Percentiles rank a stretch among this genome's conserved stretches.
These are phyloP conservation scores for Eurytoma californica DNA, from an alignment of 2,888 invertebrate genomes.

Conservation along the genomic window DNA sequence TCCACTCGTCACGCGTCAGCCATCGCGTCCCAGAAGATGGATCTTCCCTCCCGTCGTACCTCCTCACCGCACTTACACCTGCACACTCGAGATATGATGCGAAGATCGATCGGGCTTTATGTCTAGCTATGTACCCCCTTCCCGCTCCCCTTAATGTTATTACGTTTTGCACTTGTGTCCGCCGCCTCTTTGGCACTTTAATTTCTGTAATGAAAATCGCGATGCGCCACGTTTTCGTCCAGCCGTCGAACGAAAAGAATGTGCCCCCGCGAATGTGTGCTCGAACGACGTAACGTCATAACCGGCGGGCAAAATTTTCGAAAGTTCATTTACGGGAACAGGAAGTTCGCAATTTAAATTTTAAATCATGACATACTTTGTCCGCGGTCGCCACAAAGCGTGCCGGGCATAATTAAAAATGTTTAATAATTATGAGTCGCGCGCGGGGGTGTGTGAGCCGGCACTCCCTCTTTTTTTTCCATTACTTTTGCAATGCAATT, in stretches of 20 bases:
- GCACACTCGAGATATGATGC: slow-evolving; percentile 23
- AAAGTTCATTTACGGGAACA: slow-evolving; percentile 8
- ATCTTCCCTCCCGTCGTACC: slow-evolving; percentile 19
- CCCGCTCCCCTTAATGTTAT: slow-evolving; percentile 31
- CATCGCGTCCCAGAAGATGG: slow-evolving; percentile 43
- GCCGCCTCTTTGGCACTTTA: background rate
- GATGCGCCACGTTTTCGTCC: too few species aligned
- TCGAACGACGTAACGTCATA: too few species aligned
- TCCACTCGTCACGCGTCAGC: slow-evolving; percentile 36
- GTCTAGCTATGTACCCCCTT: slow-evolving; percentile 10
- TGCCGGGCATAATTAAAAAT: slow-evolving; percentile 30
- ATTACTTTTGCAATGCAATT: slow-evolving; percentile 38
- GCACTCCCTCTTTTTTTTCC: background rate
- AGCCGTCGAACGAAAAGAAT: too few species aligned
- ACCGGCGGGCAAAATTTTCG: background rate
- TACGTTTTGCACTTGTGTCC: background rate
- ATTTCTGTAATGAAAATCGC: background rate
- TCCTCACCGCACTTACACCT: slow-evolving; percentile 8
- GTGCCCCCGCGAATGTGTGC: too few species aligned
- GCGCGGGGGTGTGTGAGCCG: background rate
- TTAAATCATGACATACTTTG: slow-evolving; percentile 2
- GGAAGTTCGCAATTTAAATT: slow-evolving; percentile 22
- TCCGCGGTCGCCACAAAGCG: background rate
- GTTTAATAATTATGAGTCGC: slow-evolving; percentile 32
- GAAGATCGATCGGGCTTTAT: slow-evolving; percentile 34